Evolutionary conservation across 2,113 vertebrate species (phyloP), one percentile per base, ranked within the genome.

Genomic region (Dromaius novaehollandiae): DNA sequence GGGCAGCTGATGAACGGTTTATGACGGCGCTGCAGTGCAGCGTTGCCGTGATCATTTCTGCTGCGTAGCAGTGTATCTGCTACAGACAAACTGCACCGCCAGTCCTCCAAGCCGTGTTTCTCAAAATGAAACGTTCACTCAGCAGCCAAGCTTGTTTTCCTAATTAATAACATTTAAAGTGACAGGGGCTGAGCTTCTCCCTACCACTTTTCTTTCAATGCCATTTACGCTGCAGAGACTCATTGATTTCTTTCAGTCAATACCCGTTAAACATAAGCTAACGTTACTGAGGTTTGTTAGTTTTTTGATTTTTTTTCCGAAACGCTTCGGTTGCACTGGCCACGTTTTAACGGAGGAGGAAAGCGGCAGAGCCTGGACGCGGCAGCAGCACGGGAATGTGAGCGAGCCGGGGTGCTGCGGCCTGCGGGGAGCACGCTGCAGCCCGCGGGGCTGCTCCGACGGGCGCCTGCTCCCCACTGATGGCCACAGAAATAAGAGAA

Each of bases 151-250:
- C 36, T 76, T 56, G 50, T 68, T 82, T 93, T 51, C 3, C 3
- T 68, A 53, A 94, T 87, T 96, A 91, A 87, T 87, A 89, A 26
- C 46, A n/a, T 78, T 82, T 89, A 46, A 94, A 61, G 40, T 73
- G 68, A 11, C 66, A 79, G 55, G 74, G 14, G 32, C 51, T 84
- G 46, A 14, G 38, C 64, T 92, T 95, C 73, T 70, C 50, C 50
- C 36, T n/a, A 19, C 32, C 50, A 30, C 0, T 1, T 84, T 75
- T 64, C 73, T 84, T 73, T 92, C 73, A 51, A 5, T 75, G 0
- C 32, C 66, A 4, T 74, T 94, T 66, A 36, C 1, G 0, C 53
- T 19, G 26, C 20, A 19, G 73, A 51, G 80, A 84, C 63, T 60
- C 83, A 73, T 13, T 40, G 69, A 26, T 32, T 90, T 80, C 79